These are phyloP conservation scores for Gallinago paraguaiae DNA, from an alignment of 2,113 vertebrate genomes.

Conservation along the genomic window DNA sequence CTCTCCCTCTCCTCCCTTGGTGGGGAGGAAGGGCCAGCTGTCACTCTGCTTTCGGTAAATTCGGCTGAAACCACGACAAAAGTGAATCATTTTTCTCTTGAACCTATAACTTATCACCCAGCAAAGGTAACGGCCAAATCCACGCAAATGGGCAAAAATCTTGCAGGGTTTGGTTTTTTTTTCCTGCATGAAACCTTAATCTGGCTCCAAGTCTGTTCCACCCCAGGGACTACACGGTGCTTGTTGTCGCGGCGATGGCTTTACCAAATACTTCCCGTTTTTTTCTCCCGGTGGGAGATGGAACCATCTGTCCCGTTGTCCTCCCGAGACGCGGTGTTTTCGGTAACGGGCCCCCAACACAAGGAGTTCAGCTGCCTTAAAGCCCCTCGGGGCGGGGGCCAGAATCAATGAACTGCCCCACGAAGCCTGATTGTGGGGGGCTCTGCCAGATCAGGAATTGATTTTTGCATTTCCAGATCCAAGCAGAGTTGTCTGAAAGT, in stretches of 20 bases:
- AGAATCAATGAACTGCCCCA: neutral
- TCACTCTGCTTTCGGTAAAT: no score
- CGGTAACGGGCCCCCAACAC: accelerated
- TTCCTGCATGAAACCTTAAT: neutral
- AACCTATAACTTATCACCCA: accelerated
- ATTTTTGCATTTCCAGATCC: no score
- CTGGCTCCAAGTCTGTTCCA: neutral
- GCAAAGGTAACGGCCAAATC: neutral
- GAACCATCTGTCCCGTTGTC: neutral
- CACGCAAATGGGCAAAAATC: no score
- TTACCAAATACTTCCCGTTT: neutral
- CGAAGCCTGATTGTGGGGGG: neutral
- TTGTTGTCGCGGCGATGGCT: neutral
- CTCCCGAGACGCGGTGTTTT: neutral
- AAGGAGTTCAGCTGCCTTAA: neutral
- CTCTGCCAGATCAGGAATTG: no score
- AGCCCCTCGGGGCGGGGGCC: accelerated
- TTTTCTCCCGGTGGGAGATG: neutral
- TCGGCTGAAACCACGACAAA: no score
- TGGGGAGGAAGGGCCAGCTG: no score
- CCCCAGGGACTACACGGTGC: neutral
- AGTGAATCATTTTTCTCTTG: neutral
- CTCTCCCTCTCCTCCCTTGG: no score
- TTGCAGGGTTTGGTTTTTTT: neutral
- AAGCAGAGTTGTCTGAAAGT: no score